Evolutionary conservation across 2,888 invertebrate genomes (phyloP).

Genomic region (Drymonia ruficornis): DNA sequence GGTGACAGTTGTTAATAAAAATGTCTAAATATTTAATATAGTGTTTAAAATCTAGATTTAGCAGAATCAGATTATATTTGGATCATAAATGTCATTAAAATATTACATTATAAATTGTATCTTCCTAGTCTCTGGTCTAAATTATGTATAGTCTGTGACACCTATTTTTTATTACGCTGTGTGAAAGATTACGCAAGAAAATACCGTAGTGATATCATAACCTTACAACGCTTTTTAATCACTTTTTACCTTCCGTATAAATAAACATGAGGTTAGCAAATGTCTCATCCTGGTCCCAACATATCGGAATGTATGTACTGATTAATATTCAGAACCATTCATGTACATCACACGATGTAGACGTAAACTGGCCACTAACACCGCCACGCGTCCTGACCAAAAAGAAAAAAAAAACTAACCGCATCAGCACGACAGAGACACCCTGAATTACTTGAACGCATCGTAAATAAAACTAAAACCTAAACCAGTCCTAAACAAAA

Average conservation of each 20-base stretch:
- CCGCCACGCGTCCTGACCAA: neutral
- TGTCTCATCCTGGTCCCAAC: neutral
- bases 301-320: neutral
- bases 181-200: no score
- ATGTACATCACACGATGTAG: slow-evolving; percentile 4
- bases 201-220: no score
- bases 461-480: slow-evolving; percentile 19
- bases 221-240: no score
- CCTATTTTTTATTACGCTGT: no score
- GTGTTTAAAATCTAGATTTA: neutral
- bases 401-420: slow-evolving; percentile 8
- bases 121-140: neutral
- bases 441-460: slow-evolving; percentile 5
- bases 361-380: neutral
- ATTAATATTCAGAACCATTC: slow-evolving; percentile 2
- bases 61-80: neutral
- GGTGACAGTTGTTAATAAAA: neutral
- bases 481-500: slow-evolving; percentile 20
- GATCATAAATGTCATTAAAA: neutral
- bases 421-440: slow-evolving; percentile 13
- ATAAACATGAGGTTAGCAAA: neutral
- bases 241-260: neutral
- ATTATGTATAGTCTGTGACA: neutral
- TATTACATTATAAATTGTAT: neutral
- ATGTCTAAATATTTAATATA: neutral